Evolutionary conservation across 2,888 invertebrate genomes (phyloP).

Genomic region (Agrochola lychnidis): DNA sequence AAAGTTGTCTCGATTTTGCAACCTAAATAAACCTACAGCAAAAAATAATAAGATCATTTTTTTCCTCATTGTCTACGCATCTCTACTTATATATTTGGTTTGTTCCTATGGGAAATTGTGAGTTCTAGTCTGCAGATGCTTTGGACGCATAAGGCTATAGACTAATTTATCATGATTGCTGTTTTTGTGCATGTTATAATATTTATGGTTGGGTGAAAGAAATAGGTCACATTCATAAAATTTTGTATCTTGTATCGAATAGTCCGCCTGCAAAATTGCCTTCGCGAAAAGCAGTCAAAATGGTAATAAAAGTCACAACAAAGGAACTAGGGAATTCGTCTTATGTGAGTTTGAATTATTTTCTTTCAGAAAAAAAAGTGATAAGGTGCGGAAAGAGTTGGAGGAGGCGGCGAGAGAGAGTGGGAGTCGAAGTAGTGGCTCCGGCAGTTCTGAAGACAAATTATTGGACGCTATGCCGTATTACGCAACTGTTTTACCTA

Average conservation of each 20-base stretch:
- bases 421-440: slow-evolving; percentile 84
- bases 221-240: slow-evolving; percentile 32
- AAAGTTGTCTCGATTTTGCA: neutral
- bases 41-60: neutral
- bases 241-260: slow-evolving; percentile 17
- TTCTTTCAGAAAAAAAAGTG: slow-evolving; percentile 95
- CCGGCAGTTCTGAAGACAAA: slow-evolving; percentile 83
- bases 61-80: slow-evolving; percentile 23
- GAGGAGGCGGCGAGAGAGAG: slow-evolving; percentile 97
- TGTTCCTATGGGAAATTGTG: slow-evolving; percentile 42
- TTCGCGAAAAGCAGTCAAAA: slow-evolving; percentile 54
- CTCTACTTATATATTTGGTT: slow-evolving; percentile 32
- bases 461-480: slow-evolving; percentile 85
- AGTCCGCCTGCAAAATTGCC: slow-evolving; percentile 48
- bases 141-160: slow-evolving; percentile 65
- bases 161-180: slow-evolving; percentile 53
- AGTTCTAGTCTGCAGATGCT: slow-evolving; percentile 64
- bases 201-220: slow-evolving; percentile 54
- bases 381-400: slow-evolving; percentile 96
- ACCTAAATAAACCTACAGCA: neutral
- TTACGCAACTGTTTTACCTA: slow-evolving; percentile 91
- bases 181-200: slow-evolving; percentile 61
- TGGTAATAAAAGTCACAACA: slow-evolving; percentile 45
- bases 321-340: slow-evolving; percentile 23
- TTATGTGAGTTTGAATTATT: slow-evolving; percentile 46